Conservation (phyloP, 2,888 invertebrate species). For the Octonoba sinensis region DNA sequence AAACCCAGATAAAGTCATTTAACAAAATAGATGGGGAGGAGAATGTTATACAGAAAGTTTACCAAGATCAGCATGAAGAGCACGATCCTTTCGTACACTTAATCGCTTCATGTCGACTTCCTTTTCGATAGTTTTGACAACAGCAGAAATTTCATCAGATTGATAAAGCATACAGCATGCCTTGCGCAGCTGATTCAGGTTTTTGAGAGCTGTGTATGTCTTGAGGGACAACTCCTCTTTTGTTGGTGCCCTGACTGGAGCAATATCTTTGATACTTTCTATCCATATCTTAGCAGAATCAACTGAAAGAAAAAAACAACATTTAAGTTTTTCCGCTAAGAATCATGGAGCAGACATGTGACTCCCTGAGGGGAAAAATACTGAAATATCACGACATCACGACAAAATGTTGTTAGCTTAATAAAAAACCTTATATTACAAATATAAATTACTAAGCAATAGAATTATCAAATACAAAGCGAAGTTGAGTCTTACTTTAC, state of each 20-base stretch:
- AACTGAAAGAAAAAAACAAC: conserved; percentile 50
- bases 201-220: conserved; percentile 69
- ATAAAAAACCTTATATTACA: no score
- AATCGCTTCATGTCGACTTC: conserved; percentile 84
- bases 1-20: no score
- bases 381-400: no score
- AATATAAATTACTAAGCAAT: no score
- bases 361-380: no score
- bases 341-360: no score
- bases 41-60: background rate
- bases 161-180: conserved; percentile 76
- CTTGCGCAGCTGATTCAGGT: conserved; percentile 70
- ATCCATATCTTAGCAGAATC: conserved; percentile 67
- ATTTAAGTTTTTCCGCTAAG: no score
- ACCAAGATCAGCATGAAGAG: conserved; percentile 85
- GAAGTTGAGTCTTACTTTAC: no score
- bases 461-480: no score
- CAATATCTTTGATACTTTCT: conserved; percentile 52
- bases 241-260: conserved; percentile 67
- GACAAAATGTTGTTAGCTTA: no score
- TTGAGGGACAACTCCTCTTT: conserved; percentile 71
- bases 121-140: conserved; percentile 79
- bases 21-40: no score
- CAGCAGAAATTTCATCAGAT: conserved; percentile 76
- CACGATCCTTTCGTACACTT: conserved; percentile 81